Base-by-base conservation (phyloP, 1,140 invertebrate genomes). In the Bradynema listronoti region DNA sequence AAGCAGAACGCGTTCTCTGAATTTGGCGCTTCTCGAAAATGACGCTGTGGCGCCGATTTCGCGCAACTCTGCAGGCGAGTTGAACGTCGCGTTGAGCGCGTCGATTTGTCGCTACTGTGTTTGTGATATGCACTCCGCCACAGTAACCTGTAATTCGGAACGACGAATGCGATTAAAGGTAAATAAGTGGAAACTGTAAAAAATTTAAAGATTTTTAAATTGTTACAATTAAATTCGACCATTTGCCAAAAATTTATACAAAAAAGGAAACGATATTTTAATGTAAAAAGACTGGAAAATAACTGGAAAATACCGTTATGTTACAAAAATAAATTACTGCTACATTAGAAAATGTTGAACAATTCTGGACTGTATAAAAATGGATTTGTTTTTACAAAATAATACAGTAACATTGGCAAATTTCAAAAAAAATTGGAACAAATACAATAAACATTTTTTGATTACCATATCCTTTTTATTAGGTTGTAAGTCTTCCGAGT, bases 71-170 rank as follows among this genome's bases (percentile, higher is more conserved):
- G 19, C 51, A 39, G 9, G n/a, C n/a, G n/a, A 14, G 19, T 39
- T 19, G 14, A 39, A 14, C 36, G 19, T 14, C 36, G 36, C 14
- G 19, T 39, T 39, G 14, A 39, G 36, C 36, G 46, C 52, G 4
- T 55, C 63, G 11, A 61, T 65, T 16, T 65, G 63, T 39, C 60
- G 51, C 4, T 65, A 65, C 32, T 65, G 63, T 41, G 25, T 65
- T 1, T 65, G 63, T 27, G 63, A 65, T 34, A 46, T 32, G 14
- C 65, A 57, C 32, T 63, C 67, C 25, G n/a, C n/a, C 9, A 64
- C 63, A 51, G 63, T 65, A 4, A 65, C 42, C 19, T 65, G 63
- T 51, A 46, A 61, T 0, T 65, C 58, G 1, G 63, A 51, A 16
- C 42, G 22, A 50, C 47, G 61, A 39, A 34, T 65, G 19, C 32